These are phyloP conservation scores for Epizoanthus fatuus DNA, from an alignment of 92 coral and sea anemone genomes.

Conservation along the genomic window DNA sequence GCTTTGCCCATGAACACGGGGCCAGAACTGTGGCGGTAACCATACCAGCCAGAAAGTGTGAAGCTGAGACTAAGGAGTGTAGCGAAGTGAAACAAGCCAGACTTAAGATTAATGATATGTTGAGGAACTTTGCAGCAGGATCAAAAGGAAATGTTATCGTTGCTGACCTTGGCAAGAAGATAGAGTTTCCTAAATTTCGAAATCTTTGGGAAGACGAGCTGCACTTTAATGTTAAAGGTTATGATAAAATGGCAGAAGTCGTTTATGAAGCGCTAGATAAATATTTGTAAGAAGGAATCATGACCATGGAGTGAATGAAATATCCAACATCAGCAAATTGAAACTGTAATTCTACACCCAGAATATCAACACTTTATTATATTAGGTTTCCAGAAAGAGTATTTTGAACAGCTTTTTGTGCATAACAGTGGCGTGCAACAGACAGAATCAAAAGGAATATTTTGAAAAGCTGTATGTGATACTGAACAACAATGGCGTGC, in stretches of 20 bases:
- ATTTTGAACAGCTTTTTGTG: too few species aligned
- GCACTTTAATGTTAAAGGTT: conserved; percentile 75
- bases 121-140: conserved; percentile 57
- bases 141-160: conserved; percentile 63
- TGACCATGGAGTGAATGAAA: neutral
- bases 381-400: too few species aligned
- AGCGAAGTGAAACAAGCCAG: conserved; percentile 34
- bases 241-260: conserved; percentile 80
- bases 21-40: conserved; percentile 76
- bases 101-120: conserved; percentile 58
- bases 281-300: conserved; percentile 26
- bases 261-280: conserved; percentile 69
- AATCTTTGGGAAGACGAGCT: conserved; percentile 73
- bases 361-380: too few species aligned
- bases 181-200: conserved; percentile 44
- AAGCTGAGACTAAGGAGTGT: conserved; percentile 41
- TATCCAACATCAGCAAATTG: too few species aligned
- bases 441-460: too few species aligned
- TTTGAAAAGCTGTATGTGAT: too few species aligned
- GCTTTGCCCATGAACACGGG: conserved; percentile 48
- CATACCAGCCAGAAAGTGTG: conserved; percentile 81
- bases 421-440: too few species aligned
- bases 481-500: too few species aligned
- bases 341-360: too few species aligned
- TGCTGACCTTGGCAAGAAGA: conserved; percentile 72